These are phyloP conservation scores for Glossophaga mutica DNA, from an alignment of 2,797 vertebrate species.

Conservation along the genomic window DNA sequence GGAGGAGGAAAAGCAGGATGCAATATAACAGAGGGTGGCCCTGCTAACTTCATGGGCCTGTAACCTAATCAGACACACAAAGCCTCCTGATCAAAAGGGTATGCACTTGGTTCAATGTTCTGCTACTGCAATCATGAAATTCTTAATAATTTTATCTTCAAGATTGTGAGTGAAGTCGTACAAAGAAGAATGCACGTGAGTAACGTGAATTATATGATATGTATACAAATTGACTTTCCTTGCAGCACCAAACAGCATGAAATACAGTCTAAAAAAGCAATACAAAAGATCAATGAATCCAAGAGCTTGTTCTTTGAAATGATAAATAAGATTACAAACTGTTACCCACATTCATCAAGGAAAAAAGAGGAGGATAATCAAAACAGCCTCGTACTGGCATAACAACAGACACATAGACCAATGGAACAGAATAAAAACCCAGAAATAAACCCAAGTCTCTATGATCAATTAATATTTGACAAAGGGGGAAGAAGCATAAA, in stretches of 20 bases:
- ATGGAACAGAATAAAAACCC: too few species aligned
- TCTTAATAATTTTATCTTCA: neutral
- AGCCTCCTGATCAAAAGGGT: neutral
- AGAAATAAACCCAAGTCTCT: too few species aligned
- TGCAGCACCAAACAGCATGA: neutral
- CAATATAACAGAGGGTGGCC: neutral
- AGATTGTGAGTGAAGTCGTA: neutral
- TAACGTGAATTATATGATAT: neutral
- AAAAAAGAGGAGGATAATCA: too few species aligned
- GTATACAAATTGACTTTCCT: neutral
- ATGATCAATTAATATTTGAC: too few species aligned
- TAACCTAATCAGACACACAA: neutral
- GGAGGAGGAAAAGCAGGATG: accelerated
- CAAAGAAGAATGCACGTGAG: neutral
- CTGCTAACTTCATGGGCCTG: neutral
- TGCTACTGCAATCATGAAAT: neutral
- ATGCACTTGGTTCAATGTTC: neutral
- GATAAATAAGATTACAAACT: too few species aligned
- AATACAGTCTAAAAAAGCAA: too few species aligned
- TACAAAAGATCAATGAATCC: too few species aligned
- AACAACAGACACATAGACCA: too few species aligned
- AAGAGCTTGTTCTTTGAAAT: too few species aligned
- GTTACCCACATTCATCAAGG: too few species aligned
- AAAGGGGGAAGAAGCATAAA: too few species aligned
- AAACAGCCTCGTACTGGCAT: too few species aligned